Base-by-base conservation (phyloP, 2,888 invertebrate genomes). In the Tiliacea aurago region DNA sequence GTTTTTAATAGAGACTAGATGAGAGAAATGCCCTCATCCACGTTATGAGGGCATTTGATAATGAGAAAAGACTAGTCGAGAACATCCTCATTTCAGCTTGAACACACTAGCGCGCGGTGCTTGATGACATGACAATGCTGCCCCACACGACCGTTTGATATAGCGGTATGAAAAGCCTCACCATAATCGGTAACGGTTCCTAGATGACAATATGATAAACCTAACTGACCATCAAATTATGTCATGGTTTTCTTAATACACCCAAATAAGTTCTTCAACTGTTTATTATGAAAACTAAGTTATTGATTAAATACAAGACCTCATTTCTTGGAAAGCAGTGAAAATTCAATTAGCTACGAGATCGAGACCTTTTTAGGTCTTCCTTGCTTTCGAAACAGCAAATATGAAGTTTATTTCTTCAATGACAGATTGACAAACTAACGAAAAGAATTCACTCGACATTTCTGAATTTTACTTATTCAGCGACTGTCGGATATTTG, bases 291-390 rank as follows among this genome's bases (percentile, higher is more conserved):
- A 47, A 63, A 70, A 51, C 20, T 11, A 62, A 47, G n/a, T 28
- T 49, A 53, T 71, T 49, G 41, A 70, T 51, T 2, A 47, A 47
- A 56, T 20, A 55, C 9, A 55, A 55, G 23, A 41, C 51, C 23
- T 49, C 5, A 58, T 72, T 66, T 58, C 49, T 33, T 49, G 23
- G 43, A 70, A 56, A 65, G 43, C 55, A 47, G n/a, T 58, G 28
- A 70, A 59, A 59, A 73, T 65, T 65, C 65, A 76, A 80, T 73
- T 45, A 62, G n/a, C 56, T 43, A 33, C 11, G 4, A 69, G n/a
- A 71, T 71, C 47, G 41, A 51, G n/a, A 3, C 59, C 55, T 69
- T 73, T 68, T 69, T 33, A 69, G n/a, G 51, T 69, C 55, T 70
- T 62, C 51, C 51, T 56, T 23, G 15, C 15, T 73, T 61, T 56